Evolutionary conservation across 2,888 invertebrate genomes (phyloP), one percentile per base, ranked within the genome.

Genomic region (Dynastes maya): DNA sequence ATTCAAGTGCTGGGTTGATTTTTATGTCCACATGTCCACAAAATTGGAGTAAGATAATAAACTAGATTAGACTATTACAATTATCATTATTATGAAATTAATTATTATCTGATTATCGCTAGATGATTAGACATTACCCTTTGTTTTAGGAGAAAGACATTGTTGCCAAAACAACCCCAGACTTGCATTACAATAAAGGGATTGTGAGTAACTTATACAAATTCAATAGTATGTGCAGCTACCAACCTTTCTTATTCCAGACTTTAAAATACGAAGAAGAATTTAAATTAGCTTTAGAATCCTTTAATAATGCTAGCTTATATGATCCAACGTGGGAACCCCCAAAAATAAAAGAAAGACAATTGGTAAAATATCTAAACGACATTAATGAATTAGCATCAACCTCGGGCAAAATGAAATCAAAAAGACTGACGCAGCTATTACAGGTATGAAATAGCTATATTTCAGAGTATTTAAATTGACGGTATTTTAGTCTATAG

Each of bases 141-240:
- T 58, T 22, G 13, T 86, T 87, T 37, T 86, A 93, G 93, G 93
- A 93, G 86, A 92, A 92, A 86, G 93, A 96, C 86, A 90, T 93
- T 0, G 89, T 93, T 1, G 93, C 95, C 0, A 92, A 90, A 85
- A 93, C 92, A 80, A 94, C 94, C 82, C 93, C 96, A 0, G 96
- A 96, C 89, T 90, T 97, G 65, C 94, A 95, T 89, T 96, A 94
- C 86, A 97, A 97, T 88, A 94, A 94, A 90, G 95, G 94, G 79
- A 92, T 95, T 85, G 96, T 96, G 89, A 92, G 94, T 91, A 82
- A 80, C 58, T 78, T 40, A 9, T 6, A 1, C 9, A 45, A 45
- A 45, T 45, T 45, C 9, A 45, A 11, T 11, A 45, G 8, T 45
- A 2, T 45, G 45, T 45, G 11, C 45, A 45, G 45, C 45, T 45